Percentiles rank a stretch among this genome's conserved stretches.
Evolutionary conservation across 1,140 invertebrate genomes (phyloP).

Genomic region (Aphelenchoides fujianensis): DNA sequence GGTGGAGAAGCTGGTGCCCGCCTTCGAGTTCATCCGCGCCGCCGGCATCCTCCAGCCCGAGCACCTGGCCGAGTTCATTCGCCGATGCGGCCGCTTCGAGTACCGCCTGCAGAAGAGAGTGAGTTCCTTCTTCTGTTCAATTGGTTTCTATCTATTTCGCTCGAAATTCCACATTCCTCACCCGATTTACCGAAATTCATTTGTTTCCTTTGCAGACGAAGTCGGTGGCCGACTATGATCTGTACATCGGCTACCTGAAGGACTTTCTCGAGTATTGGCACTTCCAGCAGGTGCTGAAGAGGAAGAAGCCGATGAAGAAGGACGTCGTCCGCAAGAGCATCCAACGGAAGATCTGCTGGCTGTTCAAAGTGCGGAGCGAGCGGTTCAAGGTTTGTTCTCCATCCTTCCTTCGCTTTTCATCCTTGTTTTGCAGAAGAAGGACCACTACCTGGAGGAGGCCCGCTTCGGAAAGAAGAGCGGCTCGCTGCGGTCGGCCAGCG

Average conservation of each 20-base stretch:
- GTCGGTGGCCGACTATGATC: constrained; percentile 32
- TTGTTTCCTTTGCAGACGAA: constrained; percentile 41
- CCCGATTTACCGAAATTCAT: neutral
- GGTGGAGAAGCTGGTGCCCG: constrained; percentile 33
- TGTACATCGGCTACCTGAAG: constrained; percentile 37
- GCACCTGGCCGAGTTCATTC: constrained; percentile 27
- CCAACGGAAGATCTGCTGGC: constrained; percentile 29
- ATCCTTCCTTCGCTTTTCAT: neutral
- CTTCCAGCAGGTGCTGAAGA: constrained; percentile 6
- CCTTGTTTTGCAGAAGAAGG: constrained; percentile 30
- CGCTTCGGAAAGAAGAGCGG: constrained; percentile 22
- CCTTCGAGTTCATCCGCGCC: constrained; percentile 36
- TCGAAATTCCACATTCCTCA: too few species aligned
- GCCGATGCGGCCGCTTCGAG: constrained; percentile 39
- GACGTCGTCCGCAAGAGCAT: constrained; percentile 42
- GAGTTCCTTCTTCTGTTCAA: neutral
- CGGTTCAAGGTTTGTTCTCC: constrained; percentile 40
- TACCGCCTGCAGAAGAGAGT: constrained; percentile 39
- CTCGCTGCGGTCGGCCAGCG: constrained; percentile 24
- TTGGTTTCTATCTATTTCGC: neutral
- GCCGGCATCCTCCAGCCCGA: constrained; percentile 20
- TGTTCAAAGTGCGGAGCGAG: constrained; percentile 37
- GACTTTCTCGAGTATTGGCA: constrained; percentile 36
- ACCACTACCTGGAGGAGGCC: constrained; percentile 41
- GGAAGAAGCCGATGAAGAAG: constrained; percentile 13